phyloP scores from a whole-genome alignment of 2,113 vertebrate species.

The Phalacrocorax carbo region DNA sequence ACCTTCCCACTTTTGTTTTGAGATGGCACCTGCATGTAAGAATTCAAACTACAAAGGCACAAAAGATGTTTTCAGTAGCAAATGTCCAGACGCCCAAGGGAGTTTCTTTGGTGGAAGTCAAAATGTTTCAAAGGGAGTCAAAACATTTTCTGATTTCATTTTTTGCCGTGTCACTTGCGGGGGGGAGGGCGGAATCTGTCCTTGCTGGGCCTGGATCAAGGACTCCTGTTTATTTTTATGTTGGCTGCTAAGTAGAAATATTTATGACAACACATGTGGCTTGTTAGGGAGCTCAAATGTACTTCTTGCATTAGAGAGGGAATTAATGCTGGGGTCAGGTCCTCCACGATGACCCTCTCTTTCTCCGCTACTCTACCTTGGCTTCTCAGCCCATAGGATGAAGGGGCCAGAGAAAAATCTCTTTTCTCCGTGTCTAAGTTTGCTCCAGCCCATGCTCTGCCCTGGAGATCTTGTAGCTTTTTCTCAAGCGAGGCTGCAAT shows the following conservation, averaged over 20 bases:
- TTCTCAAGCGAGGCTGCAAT: background rate
- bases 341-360: accelerated
- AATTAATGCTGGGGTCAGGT: background rate
- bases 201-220: background rate
- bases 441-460: background rate
- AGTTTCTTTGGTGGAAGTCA: background rate
- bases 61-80: background rate
- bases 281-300: background rate
- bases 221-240: background rate
- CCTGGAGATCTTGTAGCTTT: background rate
- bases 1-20: background rate
- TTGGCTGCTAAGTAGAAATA: background rate
- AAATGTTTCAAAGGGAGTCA: constrained; percentile 25
- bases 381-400: accelerated
- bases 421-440: background rate
- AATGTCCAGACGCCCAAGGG: background rate
- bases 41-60: background rate
- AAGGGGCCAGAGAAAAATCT: background rate
- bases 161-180: background rate
- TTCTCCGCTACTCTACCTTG: background rate
- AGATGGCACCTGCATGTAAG: background rate
- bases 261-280: background rate
- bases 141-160: constrained; percentile 1
- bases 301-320: background rate
- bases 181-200: background rate